A percentile compares a stretch with the other conserved stretches of the same genome.
Evolutionary conservation across 1,140 invertebrate species (phyloP).

Genomic region (Zaprionus camerounensis): DNA sequence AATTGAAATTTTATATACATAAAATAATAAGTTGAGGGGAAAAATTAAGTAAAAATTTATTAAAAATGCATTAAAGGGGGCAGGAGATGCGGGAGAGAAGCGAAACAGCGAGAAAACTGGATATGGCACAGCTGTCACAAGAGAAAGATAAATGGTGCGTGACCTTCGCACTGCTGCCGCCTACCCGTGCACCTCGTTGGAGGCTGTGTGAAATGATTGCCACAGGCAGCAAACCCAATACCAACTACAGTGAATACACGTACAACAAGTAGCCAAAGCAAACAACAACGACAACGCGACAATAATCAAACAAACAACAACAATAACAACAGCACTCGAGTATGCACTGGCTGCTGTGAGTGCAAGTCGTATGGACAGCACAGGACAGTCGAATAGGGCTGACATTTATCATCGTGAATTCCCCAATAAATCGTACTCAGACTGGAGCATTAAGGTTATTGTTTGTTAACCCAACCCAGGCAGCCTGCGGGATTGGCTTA

Average conservation of each 20-base stretch:
- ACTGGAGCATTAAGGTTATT: not conserved
- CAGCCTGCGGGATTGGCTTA: constrained; percentile 30
- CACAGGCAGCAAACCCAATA: constrained; percentile 13
- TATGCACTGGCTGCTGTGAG: not conserved
- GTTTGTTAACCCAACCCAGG: not conserved
- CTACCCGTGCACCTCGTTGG: constrained; percentile 22
- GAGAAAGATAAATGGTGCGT: constrained; percentile 73
- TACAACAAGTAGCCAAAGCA: constrained; percentile 48
- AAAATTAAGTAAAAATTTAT: constrained; percentile 78
- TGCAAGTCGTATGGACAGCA: not conserved
- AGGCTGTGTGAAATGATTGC: constrained; percentile 53
- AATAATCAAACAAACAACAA: constrained; percentile 35
- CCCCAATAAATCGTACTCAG: not conserved
- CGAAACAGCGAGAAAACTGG: constrained; percentile 56
- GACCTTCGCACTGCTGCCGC: constrained; percentile 77
- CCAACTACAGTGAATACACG: constrained; percentile 23
- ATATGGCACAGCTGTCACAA: constrained; percentile 57
- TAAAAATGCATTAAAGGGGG: constrained; percentile 67
- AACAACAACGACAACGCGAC: constrained; percentile 45
- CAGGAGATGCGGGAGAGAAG: constrained; percentile 8
- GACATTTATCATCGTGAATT: constrained; percentile 18
- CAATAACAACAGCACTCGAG: constrained; percentile 30
- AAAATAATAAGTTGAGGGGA: constrained; percentile 47
- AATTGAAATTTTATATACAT: constrained; percentile 78
- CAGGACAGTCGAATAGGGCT: constrained; percentile 30